Conservation (phyloP, 2,797 vertebrate genomes). For the Enteromius afrohamiltoni region DNA sequence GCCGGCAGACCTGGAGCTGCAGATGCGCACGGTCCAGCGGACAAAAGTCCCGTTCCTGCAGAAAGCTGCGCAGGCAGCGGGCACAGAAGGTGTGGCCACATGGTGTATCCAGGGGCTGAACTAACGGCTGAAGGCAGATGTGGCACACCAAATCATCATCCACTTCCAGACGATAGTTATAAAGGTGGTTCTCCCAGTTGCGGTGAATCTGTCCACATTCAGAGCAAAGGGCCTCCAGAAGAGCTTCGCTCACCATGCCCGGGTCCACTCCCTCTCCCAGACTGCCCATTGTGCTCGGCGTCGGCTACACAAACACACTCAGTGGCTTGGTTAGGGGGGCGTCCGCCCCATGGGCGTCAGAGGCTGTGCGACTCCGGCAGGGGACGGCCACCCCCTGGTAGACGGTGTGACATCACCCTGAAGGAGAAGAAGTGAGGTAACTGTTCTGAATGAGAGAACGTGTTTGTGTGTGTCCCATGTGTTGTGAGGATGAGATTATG, state of each 20-base stretch:
- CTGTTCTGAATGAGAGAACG: slow-evolving; percentile 23
- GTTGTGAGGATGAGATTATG: slow-evolving; percentile 72
- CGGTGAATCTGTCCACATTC: slow-evolving; percentile 97
- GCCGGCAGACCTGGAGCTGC: slow-evolving; percentile 92
- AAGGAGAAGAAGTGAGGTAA: slow-evolving; percentile 53
- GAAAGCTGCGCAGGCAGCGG: slow-evolving; percentile 96
- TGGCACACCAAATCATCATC: slow-evolving; percentile 98
- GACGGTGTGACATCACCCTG: slow-evolving; percentile 76
- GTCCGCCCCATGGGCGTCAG: slow-evolving; percentile 76
- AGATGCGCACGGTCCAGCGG: slow-evolving; percentile 93
- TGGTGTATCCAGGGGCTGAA: slow-evolving; percentile 95
- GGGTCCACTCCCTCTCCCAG: slow-evolving; percentile 85
- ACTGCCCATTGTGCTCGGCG: slow-evolving; percentile 84
- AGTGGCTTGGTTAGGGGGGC: slow-evolving; percentile 54
- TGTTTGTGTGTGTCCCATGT: slow-evolving; percentile 63
- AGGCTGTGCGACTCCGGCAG: slow-evolving; percentile 65
- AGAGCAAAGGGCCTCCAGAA: slow-evolving; percentile 87
- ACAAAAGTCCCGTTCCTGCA: slow-evolving; percentile 97
- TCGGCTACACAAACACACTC: slow-evolving; percentile 9
- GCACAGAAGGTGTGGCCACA: slow-evolving; percentile 98
- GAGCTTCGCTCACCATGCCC: slow-evolving; percentile 80
- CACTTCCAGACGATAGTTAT: slow-evolving; percentile 96
- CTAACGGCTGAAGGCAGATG: slow-evolving; percentile 97
- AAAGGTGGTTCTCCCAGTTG: slow-evolving; percentile 94
- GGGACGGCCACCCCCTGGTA: slow-evolving; percentile 75